Base-by-base conservation (phyloP, 1,140 invertebrate genomes). In the Zaprionus africanus region DNA sequence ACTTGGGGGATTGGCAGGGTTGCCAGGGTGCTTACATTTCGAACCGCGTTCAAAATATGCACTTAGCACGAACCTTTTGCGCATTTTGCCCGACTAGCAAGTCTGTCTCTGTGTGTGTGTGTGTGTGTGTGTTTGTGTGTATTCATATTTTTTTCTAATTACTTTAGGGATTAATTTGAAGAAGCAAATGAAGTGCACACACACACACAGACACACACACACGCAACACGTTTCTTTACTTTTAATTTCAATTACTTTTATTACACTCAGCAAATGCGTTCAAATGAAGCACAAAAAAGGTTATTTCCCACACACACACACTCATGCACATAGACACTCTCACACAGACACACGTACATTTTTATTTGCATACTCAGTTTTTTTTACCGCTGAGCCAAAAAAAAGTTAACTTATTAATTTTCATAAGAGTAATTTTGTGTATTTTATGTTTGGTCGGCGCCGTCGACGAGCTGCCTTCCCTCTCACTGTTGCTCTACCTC, bases 221-320 rank as follows among this genome's bases (percentile, higher is more conserved):
- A 57, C 72, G 85, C 86, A 91, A 90, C 86, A 90, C 86, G 87
- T 90, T 90, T 90, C 87, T 90, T 90, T 81, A 90, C 86, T 91
- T 90, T 90, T 90, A 90, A 90, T 90, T 90, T 90, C 86, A 90
- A 90, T 91, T 90, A 91, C 87, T 81, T 90, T 90, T 90, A 91
- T 86, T 90, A 83, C 79, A 79, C 76, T 63, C 46, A 76, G 63
- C 79, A 90, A 90, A 90, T 82, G 86, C 70, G 86, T 73, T 82
- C 79, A 90, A 90, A 90, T 90, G 85, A 90, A 82, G 85, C 79
- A 77, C 41, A 78, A 70, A 76, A 81, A 63, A 76, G 60, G 54
- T 58, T 57, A 65, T 58, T 46, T 46, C 17, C 41, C 43, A 59
- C 17, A 62, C 53, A 68, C 31, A 65, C 59, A 64, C 15, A 57